Evolutionary conservation across 1,140 invertebrate species (phyloP).

Genomic region (Thaumatotibia leucotreta): DNA sequence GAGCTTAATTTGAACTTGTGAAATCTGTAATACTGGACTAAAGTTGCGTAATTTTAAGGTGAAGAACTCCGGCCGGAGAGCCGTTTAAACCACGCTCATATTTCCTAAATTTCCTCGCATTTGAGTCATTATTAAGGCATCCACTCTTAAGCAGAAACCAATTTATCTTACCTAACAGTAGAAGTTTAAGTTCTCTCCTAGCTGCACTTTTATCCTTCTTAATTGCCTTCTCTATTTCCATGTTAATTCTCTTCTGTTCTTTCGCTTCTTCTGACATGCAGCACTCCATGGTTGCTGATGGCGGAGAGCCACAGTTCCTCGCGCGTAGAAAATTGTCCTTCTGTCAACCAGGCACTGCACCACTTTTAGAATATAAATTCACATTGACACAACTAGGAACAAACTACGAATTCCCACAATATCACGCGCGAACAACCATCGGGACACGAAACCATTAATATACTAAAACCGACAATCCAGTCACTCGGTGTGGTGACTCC

Average conservation of each 20-base stretch:
- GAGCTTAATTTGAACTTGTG: no score
- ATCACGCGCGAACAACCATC: constrained; percentile 68
- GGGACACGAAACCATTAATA: constrained; percentile 69
- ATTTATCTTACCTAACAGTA: constrained; percentile 93
- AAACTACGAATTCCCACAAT: constrained; percentile 37
- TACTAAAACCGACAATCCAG: constrained; percentile 76
- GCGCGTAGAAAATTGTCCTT: constrained; percentile 72
- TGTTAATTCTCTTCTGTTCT: constrained; percentile 99
- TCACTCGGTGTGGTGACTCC: constrained; percentile 77
- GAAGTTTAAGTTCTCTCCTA: constrained; percentile 97
- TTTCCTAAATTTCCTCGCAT: no score
- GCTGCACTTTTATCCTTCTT: constrained; percentile 99
- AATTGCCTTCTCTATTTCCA: constrained; percentile 99
- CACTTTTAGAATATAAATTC: constrained; percentile 71
- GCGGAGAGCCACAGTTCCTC: constrained; percentile 71
- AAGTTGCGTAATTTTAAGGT: no score
- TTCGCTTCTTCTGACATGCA: constrained; percentile 99
- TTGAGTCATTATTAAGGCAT: no score
- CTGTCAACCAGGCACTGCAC: constrained; percentile 75
- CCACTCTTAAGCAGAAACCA: neutral
- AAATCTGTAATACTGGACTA: no score
- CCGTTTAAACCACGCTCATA: no score
- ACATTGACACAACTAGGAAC: constrained; percentile 36
- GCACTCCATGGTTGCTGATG: constrained; percentile 94
- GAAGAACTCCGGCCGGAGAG: no score